Conservation (phyloP, 2,113 vertebrate genomes). For the Xyrauchen texanus region DNA sequence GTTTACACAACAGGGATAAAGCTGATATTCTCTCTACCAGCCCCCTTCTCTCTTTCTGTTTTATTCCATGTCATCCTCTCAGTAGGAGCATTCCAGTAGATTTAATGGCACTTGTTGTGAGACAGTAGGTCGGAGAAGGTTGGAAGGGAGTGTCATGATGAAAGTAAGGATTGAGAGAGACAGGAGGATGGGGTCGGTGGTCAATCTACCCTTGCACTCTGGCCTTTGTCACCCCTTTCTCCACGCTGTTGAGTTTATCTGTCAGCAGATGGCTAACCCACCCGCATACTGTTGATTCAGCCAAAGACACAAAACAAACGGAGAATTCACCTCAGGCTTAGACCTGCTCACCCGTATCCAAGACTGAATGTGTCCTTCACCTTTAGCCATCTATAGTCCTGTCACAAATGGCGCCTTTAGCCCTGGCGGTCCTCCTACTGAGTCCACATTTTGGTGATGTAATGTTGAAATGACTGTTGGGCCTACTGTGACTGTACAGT, state of each 20-base stretch:
- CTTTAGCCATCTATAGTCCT: background rate
- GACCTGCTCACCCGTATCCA: slow-evolving; percentile 20
- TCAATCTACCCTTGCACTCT: slow-evolving; percentile 33
- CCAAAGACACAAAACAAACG: slow-evolving; percentile 67
- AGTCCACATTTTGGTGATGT: background rate
- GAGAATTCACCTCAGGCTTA: slow-evolving; percentile 48
- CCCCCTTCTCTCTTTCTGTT: slow-evolving; percentile 11
- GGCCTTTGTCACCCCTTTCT: slow-evolving; percentile 57
- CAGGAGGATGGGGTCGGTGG: slow-evolving; percentile 40
- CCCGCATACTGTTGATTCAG: slow-evolving; percentile 67
- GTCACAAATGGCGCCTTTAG: slow-evolving; percentile 4
- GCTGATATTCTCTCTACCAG: background rate
- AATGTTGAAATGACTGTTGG: no score
- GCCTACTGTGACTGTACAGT: no score
- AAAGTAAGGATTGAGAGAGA: slow-evolving; percentile 27
- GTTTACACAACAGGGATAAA: no score
- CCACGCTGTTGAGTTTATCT: slow-evolving; percentile 64
- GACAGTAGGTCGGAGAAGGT: slow-evolving; percentile 16
- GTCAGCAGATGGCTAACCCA: slow-evolving; percentile 69
- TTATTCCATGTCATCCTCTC: slow-evolving; percentile 39
- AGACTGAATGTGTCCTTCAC: background rate
- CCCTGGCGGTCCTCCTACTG: background rate
- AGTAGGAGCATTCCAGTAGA: slow-evolving; percentile 51
- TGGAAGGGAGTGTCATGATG: slow-evolving; percentile 13
- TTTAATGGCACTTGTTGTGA: slow-evolving; percentile 43